Evolutionary conservation across 2,113 vertebrate genomes (phyloP).

Genomic region (Telmatochromis bifrenatus): DNA sequence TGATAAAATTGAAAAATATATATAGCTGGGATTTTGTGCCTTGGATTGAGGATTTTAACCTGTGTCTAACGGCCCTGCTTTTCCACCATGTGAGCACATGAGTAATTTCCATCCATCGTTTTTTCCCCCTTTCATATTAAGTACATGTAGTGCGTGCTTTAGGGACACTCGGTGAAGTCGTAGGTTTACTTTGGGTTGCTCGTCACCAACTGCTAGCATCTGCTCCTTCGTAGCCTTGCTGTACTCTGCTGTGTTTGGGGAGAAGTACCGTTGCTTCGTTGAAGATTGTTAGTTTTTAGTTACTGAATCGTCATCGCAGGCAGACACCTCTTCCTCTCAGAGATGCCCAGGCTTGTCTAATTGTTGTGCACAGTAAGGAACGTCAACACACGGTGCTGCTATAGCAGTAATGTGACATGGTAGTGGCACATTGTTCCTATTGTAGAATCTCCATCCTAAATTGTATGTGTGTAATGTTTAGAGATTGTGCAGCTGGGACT

Average conservation of each 20-base stretch:
- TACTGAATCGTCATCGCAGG: neutral
- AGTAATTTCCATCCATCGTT: neutral
- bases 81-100: neutral
- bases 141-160: neutral
- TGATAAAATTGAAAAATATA: neutral
- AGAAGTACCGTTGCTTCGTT: rapidly evolving
- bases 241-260: neutral
- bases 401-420: neutral
- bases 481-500: neutral
- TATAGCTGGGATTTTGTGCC: neutral
- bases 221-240: neutral
- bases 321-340: neutral
- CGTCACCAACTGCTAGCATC: neutral
- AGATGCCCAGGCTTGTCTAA: neutral
- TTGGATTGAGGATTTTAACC: neutral
- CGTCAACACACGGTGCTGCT: neutral
- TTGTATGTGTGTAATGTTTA: neutral
- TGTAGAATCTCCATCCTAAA: neutral
- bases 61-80: rapidly evolving
- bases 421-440: neutral
- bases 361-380: neutral
- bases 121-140: rapidly evolving
- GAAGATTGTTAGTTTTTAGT: neutral
- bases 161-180: neutral
- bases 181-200: neutral